Conservation (phyloP, 2,888 invertebrate species). For the Chymomyza amoena region DNA sequence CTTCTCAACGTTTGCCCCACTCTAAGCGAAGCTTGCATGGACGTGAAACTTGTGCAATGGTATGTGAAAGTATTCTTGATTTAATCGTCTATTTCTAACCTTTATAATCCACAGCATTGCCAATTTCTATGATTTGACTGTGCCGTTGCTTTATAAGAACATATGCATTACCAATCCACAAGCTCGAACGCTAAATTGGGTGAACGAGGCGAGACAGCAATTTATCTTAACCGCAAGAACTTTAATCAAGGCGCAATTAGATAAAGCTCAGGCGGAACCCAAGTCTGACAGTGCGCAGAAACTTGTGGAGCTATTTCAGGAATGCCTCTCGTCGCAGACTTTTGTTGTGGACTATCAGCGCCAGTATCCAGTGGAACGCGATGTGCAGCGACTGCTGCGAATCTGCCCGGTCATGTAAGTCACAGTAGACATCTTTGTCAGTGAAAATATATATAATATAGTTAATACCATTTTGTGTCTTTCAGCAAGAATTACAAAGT, state of each 20-base stretch:
- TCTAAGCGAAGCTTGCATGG: slow-evolving; percentile 79
- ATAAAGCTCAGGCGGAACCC: slow-evolving; percentile 49
- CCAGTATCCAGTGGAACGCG: slow-evolving; percentile 84
- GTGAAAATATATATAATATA: too few species aligned
- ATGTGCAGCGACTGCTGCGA: slow-evolving; percentile 83
- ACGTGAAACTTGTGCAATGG: slow-evolving; percentile 82
- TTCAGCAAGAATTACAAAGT: slow-evolving; percentile 55
- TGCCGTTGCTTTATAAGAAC: slow-evolving; percentile 85
- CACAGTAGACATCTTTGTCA: background rate
- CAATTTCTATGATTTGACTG: slow-evolving; percentile 86
- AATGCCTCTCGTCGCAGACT: slow-evolving; percentile 80
- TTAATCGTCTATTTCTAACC: background rate
- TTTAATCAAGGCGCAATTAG: slow-evolving; percentile 77
- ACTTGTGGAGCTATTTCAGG: slow-evolving; percentile 78
- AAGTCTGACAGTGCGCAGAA: slow-evolving; percentile 57
- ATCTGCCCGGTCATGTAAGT: slow-evolving; percentile 86
- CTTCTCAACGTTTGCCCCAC: slow-evolving; percentile 84
- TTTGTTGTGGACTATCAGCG: slow-evolving; percentile 86
- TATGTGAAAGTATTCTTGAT: slow-evolving; percentile 47
- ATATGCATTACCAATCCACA: slow-evolving; percentile 78
- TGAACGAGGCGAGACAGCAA: slow-evolving; percentile 78
- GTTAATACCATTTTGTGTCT: background rate
- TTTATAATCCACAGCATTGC: slow-evolving; percentile 82
- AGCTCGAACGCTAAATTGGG: slow-evolving; percentile 70
- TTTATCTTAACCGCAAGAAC: slow-evolving; percentile 78